Evolutionary conservation across 2,797 vertebrate species (phyloP).

Genomic region (Toxotes lorentzi): DNA sequence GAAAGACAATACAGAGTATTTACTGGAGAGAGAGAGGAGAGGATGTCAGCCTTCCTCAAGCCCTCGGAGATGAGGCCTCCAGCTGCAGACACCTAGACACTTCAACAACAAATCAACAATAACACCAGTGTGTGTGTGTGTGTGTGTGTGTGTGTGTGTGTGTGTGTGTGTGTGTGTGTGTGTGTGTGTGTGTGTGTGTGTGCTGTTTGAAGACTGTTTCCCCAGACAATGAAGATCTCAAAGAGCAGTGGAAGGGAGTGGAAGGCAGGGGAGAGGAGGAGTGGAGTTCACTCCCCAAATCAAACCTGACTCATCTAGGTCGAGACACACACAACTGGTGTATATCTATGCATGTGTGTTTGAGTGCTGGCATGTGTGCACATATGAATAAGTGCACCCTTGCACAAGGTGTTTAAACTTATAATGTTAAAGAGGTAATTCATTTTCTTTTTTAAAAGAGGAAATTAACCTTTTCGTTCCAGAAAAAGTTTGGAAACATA

Average conservation of each 20-base stretch:
- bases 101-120: constrained; percentile 58
- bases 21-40: constrained; percentile 55
- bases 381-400: constrained; percentile 9
- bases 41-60: constrained; percentile 56
- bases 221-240: constrained; percentile 53
- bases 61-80: constrained; percentile 62
- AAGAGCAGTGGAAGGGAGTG: constrained; percentile 7
- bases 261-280: not conserved
- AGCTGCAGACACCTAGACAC: constrained; percentile 57
- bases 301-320: constrained; percentile 80
- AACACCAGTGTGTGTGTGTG: constrained; percentile 30
- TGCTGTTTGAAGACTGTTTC: constrained; percentile 28
- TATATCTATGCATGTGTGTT: not conserved
- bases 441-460: not conserved
- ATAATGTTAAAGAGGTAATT: not conserved
- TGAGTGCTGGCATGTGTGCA: not conserved
- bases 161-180: constrained; percentile 9
- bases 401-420: not conserved
- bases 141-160: constrained; percentile 3
- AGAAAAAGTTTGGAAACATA: not conserved
- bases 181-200: constrained; percentile 23
- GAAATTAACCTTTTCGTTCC: too few species aligned
- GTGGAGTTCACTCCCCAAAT: constrained; percentile 60
- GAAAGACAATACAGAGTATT: constrained; percentile 58
- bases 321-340: constrained; percentile 27